Percentiles rank a stretch among this genome's conserved stretches.
Evolutionary conservation across 2,888 invertebrate species (phyloP).

Genomic region (Torymus texanus): DNA sequence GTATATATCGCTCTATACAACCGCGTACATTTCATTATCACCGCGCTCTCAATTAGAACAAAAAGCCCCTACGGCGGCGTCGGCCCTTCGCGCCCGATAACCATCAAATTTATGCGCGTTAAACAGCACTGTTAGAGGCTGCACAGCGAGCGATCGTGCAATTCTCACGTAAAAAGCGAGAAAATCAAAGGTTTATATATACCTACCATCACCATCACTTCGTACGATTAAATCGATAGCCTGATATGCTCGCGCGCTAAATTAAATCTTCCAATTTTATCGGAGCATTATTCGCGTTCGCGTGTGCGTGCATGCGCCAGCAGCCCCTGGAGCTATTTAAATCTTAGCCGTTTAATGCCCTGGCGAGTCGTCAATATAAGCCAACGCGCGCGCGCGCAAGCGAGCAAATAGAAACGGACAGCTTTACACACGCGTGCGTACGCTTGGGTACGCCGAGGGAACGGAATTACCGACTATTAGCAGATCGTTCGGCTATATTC

Average conservation of each 20-base stretch:
- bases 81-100: neutral
- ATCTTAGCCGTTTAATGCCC: constrained; percentile 40
- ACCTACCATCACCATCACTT: neutral
- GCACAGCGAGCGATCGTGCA: too few species aligned
- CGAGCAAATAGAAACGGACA: constrained; percentile 48
- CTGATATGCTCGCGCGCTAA: constrained; percentile 7
- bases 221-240: constrained; percentile 44
- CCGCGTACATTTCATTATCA: neutral
- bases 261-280: constrained; percentile 45
- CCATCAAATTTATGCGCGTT: constrained; percentile 5
- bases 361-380: constrained; percentile 37
- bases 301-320: neutral
- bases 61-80: neutral
- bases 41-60: constrained; percentile 14
- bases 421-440: constrained; percentile 19
- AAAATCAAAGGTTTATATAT: constrained; percentile 25
- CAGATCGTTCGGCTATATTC: constrained; percentile 50
- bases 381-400: constrained; percentile 5
- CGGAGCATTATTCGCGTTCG: constrained; percentile 25
- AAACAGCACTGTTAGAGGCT: neutral
- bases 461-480: constrained; percentile 47
- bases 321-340: constrained; percentile 33
- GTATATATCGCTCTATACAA: too few species aligned
- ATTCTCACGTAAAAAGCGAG: neutral
- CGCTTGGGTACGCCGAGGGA: neutral